phyloP scores from a whole-genome alignment of 1,140 invertebrate genomes.

The Ooceraea biroi region DNA sequence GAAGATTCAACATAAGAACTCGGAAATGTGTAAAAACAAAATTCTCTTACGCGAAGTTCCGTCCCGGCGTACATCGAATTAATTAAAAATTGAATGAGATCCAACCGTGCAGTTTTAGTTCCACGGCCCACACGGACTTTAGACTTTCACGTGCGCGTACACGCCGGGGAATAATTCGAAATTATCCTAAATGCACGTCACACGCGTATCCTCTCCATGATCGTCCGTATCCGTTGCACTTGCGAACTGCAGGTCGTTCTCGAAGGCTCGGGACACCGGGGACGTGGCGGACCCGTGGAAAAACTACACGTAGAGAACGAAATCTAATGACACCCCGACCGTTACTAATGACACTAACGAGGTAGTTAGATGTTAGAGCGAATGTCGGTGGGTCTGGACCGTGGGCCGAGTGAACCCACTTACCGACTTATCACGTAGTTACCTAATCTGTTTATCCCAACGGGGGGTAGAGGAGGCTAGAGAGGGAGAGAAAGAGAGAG shows the following conservation, averaged over 20 bases:
- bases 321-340: conserved; percentile 86
- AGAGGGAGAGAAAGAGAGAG: conserved; percentile 19
- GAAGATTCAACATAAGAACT: not conserved
- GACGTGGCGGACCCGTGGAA: conserved; percentile 73
- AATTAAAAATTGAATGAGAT: not conserved
- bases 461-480: conserved; percentile 72
- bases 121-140: not conserved
- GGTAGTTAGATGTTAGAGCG: conserved; percentile 85
- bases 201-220: conserved; percentile 36
- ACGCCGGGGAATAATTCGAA: conserved; percentile 9
- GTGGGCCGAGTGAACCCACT: conserved; percentile 85
- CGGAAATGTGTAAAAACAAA: not conserved
- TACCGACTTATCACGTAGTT: conserved; percentile 87
- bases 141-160: not conserved
- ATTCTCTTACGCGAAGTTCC: not conserved
- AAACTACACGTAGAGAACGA: conserved; percentile 84
- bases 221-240: conserved; percentile 53
- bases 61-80: not conserved
- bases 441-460: conserved; percentile 87
- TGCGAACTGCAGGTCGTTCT: conserved; percentile 17
- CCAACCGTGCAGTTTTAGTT: not conserved
- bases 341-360: conserved; percentile 86
- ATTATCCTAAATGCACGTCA: conserved; percentile 51
- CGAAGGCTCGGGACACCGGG: not conserved
- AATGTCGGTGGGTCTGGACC: conserved; percentile 81